A percentile compares a stretch with the other conserved stretches of the same genome.
phyloP scores from a whole-genome alignment of 2,113 vertebrate genomes.

The Psammodynastes pulverulentus region DNA sequence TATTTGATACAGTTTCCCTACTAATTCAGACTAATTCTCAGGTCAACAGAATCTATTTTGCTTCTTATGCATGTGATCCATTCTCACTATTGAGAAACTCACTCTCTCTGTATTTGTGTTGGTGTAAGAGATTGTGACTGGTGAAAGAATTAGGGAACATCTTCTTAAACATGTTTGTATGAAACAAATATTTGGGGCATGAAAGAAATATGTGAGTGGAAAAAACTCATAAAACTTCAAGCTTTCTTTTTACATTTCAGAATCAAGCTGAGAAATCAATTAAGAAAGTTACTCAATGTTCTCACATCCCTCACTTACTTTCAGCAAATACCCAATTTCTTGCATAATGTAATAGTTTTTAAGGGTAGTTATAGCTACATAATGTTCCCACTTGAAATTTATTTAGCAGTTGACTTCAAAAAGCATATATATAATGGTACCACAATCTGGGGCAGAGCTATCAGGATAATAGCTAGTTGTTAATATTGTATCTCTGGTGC shows the following conservation, averaged over 20 bases:
- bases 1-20: slow-evolving; percentile 19
- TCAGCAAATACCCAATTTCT: not conserved
- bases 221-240: not conserved
- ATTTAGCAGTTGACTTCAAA: not conserved
- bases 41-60: not conserved
- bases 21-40: not conserved
- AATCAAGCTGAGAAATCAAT: not conserved
- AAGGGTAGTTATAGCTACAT: not conserved
- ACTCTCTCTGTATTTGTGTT: not conserved
- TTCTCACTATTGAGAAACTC: not conserved
- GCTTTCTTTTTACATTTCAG: not conserved
- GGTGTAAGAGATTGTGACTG: not conserved
- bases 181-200: slow-evolving; percentile 34
- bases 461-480: not conserved
- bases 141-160: not conserved
- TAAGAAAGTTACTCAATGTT: slow-evolving; percentile 6
- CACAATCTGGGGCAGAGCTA: not conserved
- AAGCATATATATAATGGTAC: not conserved
- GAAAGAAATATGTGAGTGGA: not conserved
- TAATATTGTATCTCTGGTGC: not conserved
- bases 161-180: not conserved
- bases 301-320: not conserved
- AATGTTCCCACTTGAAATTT: not conserved
- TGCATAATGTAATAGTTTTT: not conserved
- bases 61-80: not conserved